Evolutionary conservation across 2,888 invertebrate species (phyloP).

Genomic region (Noctua comes): DNA sequence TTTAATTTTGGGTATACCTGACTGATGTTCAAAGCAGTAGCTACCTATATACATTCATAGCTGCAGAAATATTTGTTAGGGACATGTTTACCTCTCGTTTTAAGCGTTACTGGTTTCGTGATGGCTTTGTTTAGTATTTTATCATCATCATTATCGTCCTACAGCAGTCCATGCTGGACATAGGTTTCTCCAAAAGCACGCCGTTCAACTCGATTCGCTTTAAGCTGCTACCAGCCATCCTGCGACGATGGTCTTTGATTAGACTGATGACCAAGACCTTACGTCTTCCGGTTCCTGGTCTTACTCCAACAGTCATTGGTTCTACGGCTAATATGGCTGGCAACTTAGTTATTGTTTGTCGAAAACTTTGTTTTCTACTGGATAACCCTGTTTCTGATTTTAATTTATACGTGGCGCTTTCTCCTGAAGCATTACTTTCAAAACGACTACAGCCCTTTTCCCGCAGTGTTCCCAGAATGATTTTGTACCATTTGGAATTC

Average conservation of each 20-base stretch:
- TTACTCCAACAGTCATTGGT: neutral
- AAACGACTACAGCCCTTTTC: neutral
- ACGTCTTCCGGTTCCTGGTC: neutral
- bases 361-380: neutral
- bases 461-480: neutral
- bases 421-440: neutral
- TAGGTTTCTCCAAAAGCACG: neutral
- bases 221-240: neutral
- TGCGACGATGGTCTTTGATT: neutral
- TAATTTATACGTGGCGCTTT: neutral
- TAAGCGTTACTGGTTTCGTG: neutral
- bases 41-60: too few species aligned
- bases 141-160: neutral
- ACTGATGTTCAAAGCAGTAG: slow-evolving; percentile 15
- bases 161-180: neutral
- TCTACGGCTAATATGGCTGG: neutral
- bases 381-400: neutral
- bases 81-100: neutral
- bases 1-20: slow-evolving; percentile 64
- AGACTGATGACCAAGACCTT: neutral
- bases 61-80: neutral
- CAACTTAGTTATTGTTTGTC: neutral
- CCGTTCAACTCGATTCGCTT: neutral
- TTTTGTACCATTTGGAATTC: neutral
- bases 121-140: neutral